These are phyloP conservation scores for Coenonympha arcania DNA, from an alignment of 2,888 invertebrate species.

Conservation along the genomic window DNA sequence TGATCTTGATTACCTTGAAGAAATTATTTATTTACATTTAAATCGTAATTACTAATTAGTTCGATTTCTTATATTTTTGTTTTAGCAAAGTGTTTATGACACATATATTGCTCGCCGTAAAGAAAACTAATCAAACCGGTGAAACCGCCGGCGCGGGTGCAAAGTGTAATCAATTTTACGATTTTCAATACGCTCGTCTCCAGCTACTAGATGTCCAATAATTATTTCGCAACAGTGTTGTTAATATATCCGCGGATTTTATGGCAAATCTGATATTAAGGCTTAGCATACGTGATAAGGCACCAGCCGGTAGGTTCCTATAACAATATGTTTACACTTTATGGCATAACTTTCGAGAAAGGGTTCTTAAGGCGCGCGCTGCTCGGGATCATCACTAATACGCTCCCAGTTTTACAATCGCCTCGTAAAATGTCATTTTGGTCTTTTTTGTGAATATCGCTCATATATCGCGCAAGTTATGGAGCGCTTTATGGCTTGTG, in stretches of 20 bases:
- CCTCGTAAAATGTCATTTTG: conserved; percentile 50
- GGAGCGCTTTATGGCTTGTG: conserved; percentile 62
- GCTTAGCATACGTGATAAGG: neutral
- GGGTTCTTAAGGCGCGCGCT: conserved; percentile 43
- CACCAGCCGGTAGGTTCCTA: neutral
- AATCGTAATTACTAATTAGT: too few relatives aligned
- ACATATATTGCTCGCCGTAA: conserved; percentile 1
- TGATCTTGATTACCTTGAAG: too few relatives aligned
- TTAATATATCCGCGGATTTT: conserved; percentile 4
- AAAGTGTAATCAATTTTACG: conserved; percentile 8
- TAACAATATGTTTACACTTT: conserved; percentile 28
- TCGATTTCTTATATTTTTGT: neutral
- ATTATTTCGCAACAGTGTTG: conserved; percentile 15
- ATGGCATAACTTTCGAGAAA: conserved; percentile 47
- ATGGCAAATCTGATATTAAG: conserved; percentile 10
- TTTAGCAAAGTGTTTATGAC: neutral
- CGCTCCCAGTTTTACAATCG: conserved; percentile 64
- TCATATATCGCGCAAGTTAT: conserved; percentile 64
- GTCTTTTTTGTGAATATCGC: conserved; percentile 50
- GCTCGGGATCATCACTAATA: conserved; percentile 41
- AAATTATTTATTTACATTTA: too few relatives aligned
- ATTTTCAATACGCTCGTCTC: neutral
- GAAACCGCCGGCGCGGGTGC: neutral
- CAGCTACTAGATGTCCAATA: conserved; percentile 2
- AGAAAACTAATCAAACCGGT: neutral